Evolutionary conservation across 2,888 invertebrate genomes (phyloP).

Genomic region (Drosophila ezoana): DNA sequence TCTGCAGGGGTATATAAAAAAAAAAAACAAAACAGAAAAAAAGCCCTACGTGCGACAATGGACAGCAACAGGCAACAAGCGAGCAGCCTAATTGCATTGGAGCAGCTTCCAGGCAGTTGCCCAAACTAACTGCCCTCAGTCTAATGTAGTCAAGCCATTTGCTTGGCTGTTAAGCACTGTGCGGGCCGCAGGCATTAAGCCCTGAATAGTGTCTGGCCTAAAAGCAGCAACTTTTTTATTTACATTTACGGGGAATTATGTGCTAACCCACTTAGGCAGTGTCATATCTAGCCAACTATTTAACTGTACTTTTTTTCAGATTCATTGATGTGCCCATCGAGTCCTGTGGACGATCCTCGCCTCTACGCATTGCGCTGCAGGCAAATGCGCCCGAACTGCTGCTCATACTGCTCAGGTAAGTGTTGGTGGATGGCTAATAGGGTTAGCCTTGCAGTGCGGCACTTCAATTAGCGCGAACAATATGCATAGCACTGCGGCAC

Average conservation of each 20-base stretch:
- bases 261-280: slow-evolving; percentile 10
- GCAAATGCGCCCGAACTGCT: slow-evolving; percentile 91
- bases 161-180: slow-evolving; percentile 34
- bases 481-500: slow-evolving; percentile 64
- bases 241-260: slow-evolving; percentile 19
- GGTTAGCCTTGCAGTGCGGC: slow-evolving; percentile 5
- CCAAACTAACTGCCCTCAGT: background rate
- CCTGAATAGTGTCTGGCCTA: slow-evolving; percentile 34
- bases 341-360: slow-evolving; percentile 91
- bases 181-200: slow-evolving; percentile 40
- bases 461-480: slow-evolving; percentile 73
- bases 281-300: slow-evolving; percentile 13
- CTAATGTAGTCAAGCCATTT: slow-evolving; percentile 55
- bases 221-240: slow-evolving; percentile 12
- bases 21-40: slow-evolving; percentile 1
- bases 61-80: slow-evolving; percentile 2
- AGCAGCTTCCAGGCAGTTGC: slow-evolving; percentile 1
- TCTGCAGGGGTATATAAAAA: background rate
- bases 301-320: slow-evolving; percentile 52
- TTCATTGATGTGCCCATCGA: slow-evolving; percentile 93
- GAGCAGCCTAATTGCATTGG: slow-evolving; percentile 56
- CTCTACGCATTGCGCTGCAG: slow-evolving; percentile 90
- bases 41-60: slow-evolving; percentile 19
- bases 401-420: slow-evolving; percentile 88
- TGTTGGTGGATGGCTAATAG: background rate